Evolutionary conservation across 2,113 vertebrate genomes (phyloP).

Genomic region (Vanacampus margaritifer): DNA sequence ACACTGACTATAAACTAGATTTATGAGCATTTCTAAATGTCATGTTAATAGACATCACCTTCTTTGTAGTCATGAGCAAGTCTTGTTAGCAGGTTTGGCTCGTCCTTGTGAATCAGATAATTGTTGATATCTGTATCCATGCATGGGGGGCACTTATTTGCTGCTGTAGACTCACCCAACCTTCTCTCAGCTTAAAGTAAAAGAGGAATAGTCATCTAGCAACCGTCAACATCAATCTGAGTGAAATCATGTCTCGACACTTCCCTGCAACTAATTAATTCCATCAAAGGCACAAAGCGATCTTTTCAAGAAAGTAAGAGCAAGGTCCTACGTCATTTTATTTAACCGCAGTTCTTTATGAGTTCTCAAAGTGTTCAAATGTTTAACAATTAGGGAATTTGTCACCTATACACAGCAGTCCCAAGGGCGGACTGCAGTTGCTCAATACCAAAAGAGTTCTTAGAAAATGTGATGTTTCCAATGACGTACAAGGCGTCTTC

Average conservation of each 20-base stretch:
- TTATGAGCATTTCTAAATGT: too few species aligned
- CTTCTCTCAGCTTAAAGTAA: too few species aligned
- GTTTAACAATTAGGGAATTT: conserved; percentile 18
- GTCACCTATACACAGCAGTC: conserved; percentile 8
- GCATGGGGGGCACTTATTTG: too few species aligned
- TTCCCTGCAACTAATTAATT: neutral
- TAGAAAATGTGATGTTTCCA: conserved; percentile 10
- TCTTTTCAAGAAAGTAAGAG: conserved; percentile 4
- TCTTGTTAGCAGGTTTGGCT: too few species aligned
- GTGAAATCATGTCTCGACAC: neutral
- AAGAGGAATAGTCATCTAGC: too few species aligned
- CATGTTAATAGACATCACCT: too few species aligned
- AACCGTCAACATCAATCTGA: too few species aligned
- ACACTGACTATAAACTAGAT: too few species aligned
- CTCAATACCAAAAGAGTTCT: conserved; percentile 5
- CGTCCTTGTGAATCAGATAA: too few species aligned
- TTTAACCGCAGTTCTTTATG: neutral
- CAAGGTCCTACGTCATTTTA: neutral
- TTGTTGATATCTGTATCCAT: too few species aligned
- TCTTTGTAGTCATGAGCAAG: too few species aligned
- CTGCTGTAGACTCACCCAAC: too few species aligned
- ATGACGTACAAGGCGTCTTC: conserved; percentile 13
- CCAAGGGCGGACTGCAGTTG: conserved; percentile 4
- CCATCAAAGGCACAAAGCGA: neutral
- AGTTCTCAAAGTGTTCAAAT: conserved; percentile 3